phyloP scores from a whole-genome alignment of 2,113 vertebrate species.

The Nasalis larvatus region DNA sequence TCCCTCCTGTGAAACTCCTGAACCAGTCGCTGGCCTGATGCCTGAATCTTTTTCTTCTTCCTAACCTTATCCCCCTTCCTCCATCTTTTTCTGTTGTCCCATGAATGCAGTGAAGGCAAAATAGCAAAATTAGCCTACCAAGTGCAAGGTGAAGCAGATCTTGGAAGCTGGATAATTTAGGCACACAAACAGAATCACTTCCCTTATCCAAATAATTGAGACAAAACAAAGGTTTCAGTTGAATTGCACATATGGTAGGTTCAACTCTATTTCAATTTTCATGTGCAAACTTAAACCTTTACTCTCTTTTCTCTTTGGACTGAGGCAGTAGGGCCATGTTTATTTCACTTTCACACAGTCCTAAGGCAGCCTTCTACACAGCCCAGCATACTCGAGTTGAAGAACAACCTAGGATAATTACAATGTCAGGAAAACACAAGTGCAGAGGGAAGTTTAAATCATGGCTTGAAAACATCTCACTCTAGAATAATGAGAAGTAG shows the following conservation, averaged over 20 bases:
- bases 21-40: neutral
- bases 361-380: constrained; percentile 29
- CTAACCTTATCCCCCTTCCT: neutral
- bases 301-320: neutral
- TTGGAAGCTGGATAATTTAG: neutral
- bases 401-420: constrained; percentile 33
- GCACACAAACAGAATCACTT: neutral
- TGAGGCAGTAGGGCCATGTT: neutral
- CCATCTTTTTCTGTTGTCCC: neutral
- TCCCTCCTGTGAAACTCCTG: neutral
- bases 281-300: neutral
- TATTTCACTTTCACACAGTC: neutral
- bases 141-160: neutral
- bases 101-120: neutral
- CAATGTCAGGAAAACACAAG: constrained; percentile 21
- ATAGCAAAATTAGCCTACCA: neutral
- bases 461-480: constrained; percentile 45
- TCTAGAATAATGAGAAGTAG: constrained; percentile 28
- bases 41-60: neutral
- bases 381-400: neutral
- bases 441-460: neutral
- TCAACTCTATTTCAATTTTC: neutral
- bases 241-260: neutral
- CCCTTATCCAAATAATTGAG: neutral
- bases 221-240: neutral